Evolutionary conservation across 2,888 invertebrate genomes (phyloP), one percentile per base, ranked within the genome.

Genomic region (Agrotis exclamationis): DNA sequence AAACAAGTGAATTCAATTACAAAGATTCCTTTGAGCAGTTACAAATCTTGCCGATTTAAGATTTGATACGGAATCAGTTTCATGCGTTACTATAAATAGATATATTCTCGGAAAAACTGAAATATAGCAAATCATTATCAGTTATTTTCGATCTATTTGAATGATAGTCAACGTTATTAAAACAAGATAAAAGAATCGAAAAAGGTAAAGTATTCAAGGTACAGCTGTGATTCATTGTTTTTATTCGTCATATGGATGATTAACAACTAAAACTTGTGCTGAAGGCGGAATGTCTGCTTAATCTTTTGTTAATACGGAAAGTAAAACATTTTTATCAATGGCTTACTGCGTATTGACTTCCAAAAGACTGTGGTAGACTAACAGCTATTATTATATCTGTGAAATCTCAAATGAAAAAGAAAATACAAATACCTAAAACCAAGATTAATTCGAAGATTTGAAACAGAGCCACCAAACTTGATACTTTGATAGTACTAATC

Each of bases 161-260:
- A 72, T 82, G 65, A 82, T 56, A 59, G 18, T 54, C 45, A 54
- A 39, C 18, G 50, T 69, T 44, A 64, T 22, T 75, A 57, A 66
- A 57, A 58, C 44, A 59, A 68, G 68, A 79, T 78, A 79, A 72
- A 53, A 63, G 24, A 65, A 76, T 18, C 53, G 45, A 76, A 71
- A 74, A 85, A 72, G 58, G 71, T 56, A 57, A 54, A 69, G 59
- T 24, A 53, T 74, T 75, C 73, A 76, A 85, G 77, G 80, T 68
- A 65, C 50, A 51, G 33, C 13, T 16, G 63, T 84, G 85, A 84
- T 51, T 84, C 84, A 85, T 71, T 18, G n/a, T 45, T 22, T 63
- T 50, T 64, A 81, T 83, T 84, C 76, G 84, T 84, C 81, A 81
- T 66, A 57, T 56, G 16, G 70, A 74, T 84, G 84, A 85, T 74